A percentile compares a stretch with the other conserved stretches of the same genome.
Evolutionary conservation across 2,113 vertebrate species (phyloP).

Genomic region (Chrysemys picta): DNA sequence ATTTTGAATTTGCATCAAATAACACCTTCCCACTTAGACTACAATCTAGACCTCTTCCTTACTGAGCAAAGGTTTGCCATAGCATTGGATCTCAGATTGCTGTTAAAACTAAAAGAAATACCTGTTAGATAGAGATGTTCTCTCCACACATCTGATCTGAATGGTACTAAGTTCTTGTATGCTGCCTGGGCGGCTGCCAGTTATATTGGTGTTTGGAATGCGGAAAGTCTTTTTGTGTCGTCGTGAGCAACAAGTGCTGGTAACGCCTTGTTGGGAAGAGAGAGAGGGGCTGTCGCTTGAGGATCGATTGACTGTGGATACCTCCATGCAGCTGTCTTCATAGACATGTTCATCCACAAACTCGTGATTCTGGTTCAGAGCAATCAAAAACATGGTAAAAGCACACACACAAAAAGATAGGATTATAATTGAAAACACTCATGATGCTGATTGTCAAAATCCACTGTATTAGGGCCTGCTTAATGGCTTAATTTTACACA

Average conservation of each 20-base stretch:
- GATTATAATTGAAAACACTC: not conserved
- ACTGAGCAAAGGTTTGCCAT: rapidly evolving
- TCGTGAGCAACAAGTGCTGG: slow-evolving; percentile 90
- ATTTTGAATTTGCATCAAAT: not conserved
- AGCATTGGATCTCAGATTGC: not conserved
- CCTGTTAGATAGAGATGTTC: slow-evolving; percentile 89
- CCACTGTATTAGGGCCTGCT: not conserved
- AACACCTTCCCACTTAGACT: not conserved
- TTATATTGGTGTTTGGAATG: slow-evolving; percentile 85
- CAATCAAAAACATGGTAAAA: slow-evolving; percentile 12
- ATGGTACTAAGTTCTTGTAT: slow-evolving; percentile 97
- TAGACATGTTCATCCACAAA: slow-evolving; percentile 94
- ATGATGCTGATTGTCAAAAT: not conserved
- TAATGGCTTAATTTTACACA: slow-evolving; percentile 17
- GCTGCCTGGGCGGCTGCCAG: slow-evolving; percentile 81
- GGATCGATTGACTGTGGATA: slow-evolving; percentile 84
- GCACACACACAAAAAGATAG: not conserved
- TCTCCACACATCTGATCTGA: slow-evolving; percentile 90
- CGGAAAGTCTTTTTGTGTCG: slow-evolving; percentile 91
- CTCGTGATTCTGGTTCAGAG: slow-evolving; percentile 87
- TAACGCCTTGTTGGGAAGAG: slow-evolving; percentile 85
- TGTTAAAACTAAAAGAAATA: slow-evolving; percentile 36
- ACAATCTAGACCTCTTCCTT: not conserved
- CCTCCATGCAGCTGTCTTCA: slow-evolving; percentile 89
- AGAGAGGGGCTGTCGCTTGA: slow-evolving; percentile 88